Evolutionary conservation across 2,113 vertebrate genomes (phyloP).

Genomic region (Misgurnus mizolepis): DNA sequence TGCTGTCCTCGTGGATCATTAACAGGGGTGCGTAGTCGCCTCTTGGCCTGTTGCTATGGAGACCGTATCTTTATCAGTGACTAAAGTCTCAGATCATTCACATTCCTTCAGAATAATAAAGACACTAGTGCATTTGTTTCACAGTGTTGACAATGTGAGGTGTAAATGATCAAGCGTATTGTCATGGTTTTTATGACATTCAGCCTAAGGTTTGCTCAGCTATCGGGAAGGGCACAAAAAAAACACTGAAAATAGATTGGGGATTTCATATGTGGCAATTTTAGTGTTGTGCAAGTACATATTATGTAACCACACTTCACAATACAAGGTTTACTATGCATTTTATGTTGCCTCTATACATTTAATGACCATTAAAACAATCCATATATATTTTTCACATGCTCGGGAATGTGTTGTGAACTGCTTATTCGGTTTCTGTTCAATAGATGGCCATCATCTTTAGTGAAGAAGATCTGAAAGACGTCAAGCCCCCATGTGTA

Average conservation of each 20-base stretch:
- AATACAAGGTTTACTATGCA: neutral
- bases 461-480: constrained; percentile 84
- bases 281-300: constrained; percentile 7
- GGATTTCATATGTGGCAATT: neutral
- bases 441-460: constrained; percentile 88
- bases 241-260: neutral
- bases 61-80: constrained; percentile 25
- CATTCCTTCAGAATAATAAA: constrained; percentile 11
- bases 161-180: constrained; percentile 11
- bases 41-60: neutral
- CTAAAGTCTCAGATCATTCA: constrained; percentile 10
- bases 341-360: neutral
- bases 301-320: neutral
- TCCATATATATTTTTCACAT: neutral
- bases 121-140: neutral
- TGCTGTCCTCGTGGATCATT: constrained; percentile 16
- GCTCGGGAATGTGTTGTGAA: constrained; percentile 1
- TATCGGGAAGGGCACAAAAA: constrained; percentile 12
- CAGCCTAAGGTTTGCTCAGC: constrained; percentile 20
- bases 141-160: constrained; percentile 46
- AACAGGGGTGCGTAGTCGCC: constrained; percentile 13
- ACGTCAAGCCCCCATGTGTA: constrained; percentile 82
- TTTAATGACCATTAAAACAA: neutral
- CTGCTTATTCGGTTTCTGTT: constrained; percentile 12
- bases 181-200: constrained; percentile 45